Conservation (phyloP, 1,140 invertebrate species). For the Papilio polytes region DNA sequence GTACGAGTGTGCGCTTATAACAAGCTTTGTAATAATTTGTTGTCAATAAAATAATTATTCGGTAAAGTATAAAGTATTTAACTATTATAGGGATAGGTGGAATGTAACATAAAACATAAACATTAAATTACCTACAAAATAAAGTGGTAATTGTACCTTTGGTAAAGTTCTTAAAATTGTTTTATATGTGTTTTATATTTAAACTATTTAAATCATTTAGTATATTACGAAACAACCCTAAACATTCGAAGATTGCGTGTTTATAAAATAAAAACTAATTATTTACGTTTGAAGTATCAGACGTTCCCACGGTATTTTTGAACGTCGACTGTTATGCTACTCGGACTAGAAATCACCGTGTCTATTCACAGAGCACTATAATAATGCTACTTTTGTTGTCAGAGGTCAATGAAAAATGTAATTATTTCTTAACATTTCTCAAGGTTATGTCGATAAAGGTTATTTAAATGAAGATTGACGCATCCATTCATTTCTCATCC, state of each 20-base stretch:
- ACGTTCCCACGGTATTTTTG: slow-evolving; percentile 27
- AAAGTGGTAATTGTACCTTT: no score
- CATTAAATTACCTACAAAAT: no score
- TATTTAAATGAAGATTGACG: not conserved
- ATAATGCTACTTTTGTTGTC: slow-evolving; percentile 33
- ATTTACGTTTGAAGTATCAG: slow-evolving; percentile 16
- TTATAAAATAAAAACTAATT: slow-evolving; percentile 23
- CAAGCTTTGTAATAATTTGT: not conserved
- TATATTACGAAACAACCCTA: not conserved
- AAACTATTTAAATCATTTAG: not conserved
- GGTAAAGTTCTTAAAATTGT: not conserved
- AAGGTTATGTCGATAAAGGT: slow-evolving; percentile 18
- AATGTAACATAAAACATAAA: no score
- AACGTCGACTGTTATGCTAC: slow-evolving; percentile 2
- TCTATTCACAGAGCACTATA: slow-evolving; percentile 30
- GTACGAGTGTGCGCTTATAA: not conserved
- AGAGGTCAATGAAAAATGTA: slow-evolving; percentile 33
- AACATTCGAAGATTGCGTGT: not conserved
- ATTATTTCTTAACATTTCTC: not conserved
- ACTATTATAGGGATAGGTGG: no score
- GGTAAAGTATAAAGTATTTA: not conserved
- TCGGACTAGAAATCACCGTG: slow-evolving; percentile 34
- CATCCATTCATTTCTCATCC: not conserved
- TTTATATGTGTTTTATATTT: not conserved
- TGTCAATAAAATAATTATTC: not conserved